phyloP scores from a whole-genome alignment of 2,113 vertebrate species.

The Leptocoma aspasia region DNA sequence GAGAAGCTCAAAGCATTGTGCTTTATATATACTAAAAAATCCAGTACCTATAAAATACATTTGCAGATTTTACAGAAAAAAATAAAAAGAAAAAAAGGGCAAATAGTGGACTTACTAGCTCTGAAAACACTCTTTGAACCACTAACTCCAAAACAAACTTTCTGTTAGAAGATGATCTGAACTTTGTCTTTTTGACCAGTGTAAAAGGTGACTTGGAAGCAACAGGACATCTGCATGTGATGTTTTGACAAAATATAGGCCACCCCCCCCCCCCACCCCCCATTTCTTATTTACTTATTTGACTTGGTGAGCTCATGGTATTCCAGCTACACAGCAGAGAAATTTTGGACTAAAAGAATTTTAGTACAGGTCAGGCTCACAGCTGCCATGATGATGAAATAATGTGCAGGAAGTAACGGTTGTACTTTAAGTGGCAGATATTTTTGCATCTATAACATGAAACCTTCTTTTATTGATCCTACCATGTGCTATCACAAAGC shows the following conservation, averaged over 20 bases:
- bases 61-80: background rate
- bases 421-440: background rate
- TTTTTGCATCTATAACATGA: background rate
- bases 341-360: background rate
- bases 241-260: background rate
- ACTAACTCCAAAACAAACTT: constrained; percentile 13
- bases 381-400: background rate
- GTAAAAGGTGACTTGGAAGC: background rate
- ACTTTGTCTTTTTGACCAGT: constrained; percentile 29
- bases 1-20: background rate
- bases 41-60: background rate
- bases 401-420: background rate
- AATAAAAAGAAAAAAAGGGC: background rate
- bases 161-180: background rate
- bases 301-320: background rate
- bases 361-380: background rate
- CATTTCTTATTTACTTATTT: background rate
- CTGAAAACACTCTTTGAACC: background rate
- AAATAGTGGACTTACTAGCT: background rate
- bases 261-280: background rate
- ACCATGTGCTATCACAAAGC: background rate
- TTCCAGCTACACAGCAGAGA: background rate
- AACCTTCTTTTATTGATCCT: background rate
- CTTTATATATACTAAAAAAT: background rate
- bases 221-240: background rate